Conservation (phyloP, 2,797 vertebrate species). For the Vipera latastei region DNA sequence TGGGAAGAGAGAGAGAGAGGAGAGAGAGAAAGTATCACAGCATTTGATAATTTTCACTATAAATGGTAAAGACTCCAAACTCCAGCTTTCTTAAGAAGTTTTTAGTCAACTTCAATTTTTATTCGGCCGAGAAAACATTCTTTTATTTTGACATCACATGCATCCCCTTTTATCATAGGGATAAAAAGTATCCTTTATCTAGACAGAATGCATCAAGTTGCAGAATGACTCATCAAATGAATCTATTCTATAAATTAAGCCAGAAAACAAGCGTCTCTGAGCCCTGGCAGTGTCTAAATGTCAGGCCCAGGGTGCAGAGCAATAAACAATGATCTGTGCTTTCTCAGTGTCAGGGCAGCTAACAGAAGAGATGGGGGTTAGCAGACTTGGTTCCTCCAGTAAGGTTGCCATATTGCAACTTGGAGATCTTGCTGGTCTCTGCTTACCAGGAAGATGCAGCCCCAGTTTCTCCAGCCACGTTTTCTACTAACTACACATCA, state of each 20-base stretch:
- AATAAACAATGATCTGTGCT: slow-evolving; percentile 32
- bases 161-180: slow-evolving; percentile 62
- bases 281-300: slow-evolving; percentile 40
- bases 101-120: slow-evolving; percentile 68
- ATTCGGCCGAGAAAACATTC: slow-evolving; percentile 69
- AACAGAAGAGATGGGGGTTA: background rate
- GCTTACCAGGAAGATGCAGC: background rate
- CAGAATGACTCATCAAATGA: slow-evolving; percentile 60
- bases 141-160: slow-evolving; percentile 68
- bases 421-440: background rate
- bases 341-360: slow-evolving; percentile 2
- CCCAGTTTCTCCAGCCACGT: background rate
- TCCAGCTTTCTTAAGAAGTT: slow-evolving; percentile 66
- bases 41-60: slow-evolving; percentile 68
- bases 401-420: background rate
- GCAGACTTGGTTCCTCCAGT: background rate
- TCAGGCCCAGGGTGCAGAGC: slow-evolving; percentile 29
- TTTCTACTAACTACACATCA: background rate
- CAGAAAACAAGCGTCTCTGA: slow-evolving; percentile 39
- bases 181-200: slow-evolving; percentile 70
- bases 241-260: slow-evolving; percentile 52
- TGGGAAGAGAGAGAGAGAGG: background rate
- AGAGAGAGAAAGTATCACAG: slow-evolving; percentile 16
- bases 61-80: slow-evolving; percentile 73
- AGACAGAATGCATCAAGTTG: slow-evolving; percentile 61